These are phyloP conservation scores for Genyomyrus donnyi DNA, from an alignment of 2,113 vertebrate species.

Conservation along the genomic window DNA sequence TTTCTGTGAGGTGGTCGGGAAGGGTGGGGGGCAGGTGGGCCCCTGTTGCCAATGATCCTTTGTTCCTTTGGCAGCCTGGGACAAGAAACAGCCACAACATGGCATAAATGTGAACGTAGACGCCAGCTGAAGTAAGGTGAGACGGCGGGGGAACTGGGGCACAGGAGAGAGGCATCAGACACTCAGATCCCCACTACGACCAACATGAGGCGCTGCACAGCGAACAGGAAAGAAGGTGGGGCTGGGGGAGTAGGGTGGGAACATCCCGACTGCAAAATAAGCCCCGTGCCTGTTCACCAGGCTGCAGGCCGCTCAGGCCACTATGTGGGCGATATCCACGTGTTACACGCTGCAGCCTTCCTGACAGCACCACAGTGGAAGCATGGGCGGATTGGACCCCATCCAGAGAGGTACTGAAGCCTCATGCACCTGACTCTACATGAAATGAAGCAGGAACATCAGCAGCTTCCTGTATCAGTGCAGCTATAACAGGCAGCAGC, in stretches of 20 bases:
- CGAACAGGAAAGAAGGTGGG: neutral
- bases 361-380: neutral
- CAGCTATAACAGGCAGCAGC: neutral
- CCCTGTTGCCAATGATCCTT: neutral
- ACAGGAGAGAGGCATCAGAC: neutral
- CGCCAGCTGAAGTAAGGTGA: neutral
- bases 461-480: neutral
- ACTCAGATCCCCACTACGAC: neutral
- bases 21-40: constrained; percentile 1
- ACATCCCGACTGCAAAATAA: neutral
- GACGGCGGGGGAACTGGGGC: neutral
- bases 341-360: neutral
- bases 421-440: neutral
- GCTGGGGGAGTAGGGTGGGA: neutral
- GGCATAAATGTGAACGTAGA: neutral
- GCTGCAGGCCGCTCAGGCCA: neutral
- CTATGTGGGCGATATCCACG: neutral
- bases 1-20: neutral
- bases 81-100: neutral
- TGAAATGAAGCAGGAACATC: neutral
- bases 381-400: neutral
- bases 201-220: neutral
- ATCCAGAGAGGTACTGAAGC: neutral
- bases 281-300: neutral
- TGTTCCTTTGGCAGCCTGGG: neutral